These are phyloP conservation scores for Trypoxylus dichotomus DNA, from an alignment of 1,140 invertebrate genomes.

Conservation along the genomic window DNA sequence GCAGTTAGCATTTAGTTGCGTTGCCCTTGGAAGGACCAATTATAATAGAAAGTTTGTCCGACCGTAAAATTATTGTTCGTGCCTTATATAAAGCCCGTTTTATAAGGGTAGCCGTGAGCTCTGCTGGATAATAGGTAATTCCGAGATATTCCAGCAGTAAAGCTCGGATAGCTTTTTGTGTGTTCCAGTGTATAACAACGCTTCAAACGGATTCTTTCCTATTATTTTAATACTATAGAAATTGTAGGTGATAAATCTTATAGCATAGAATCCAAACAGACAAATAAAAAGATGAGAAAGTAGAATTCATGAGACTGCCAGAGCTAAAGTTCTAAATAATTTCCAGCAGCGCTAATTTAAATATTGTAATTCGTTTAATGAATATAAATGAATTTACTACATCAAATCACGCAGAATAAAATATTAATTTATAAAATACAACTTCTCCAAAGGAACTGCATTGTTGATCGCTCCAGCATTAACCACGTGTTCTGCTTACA, in stretches of 20 bases:
- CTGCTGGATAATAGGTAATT: not conserved
- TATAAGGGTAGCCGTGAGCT: not conserved
- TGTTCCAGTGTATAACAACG: too few species aligned
- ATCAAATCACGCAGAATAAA: not conserved
- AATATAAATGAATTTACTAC: not conserved
- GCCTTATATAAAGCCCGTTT: not conserved
- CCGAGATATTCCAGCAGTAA: not conserved
- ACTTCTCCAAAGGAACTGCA: not conserved
- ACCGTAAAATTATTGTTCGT: slow-evolving; percentile 4
- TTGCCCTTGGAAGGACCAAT: not conserved
- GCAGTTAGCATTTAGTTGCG: not conserved
- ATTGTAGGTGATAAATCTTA: not conserved
- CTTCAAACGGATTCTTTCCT: too few species aligned
- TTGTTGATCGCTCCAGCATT: not conserved
- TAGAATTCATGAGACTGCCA: not conserved
- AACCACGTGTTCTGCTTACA: slow-evolving; percentile 9
- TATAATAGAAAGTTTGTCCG: slow-evolving; percentile 5
- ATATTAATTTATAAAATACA: not conserved
- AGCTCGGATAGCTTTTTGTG: not conserved
- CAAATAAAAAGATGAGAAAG: not conserved
- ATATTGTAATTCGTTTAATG: not conserved
- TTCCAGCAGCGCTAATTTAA: not conserved
- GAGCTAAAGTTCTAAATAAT: not conserved
- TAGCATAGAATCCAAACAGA: not conserved
- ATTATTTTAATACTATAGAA: too few species aligned